Evolutionary conservation across 2,797 vertebrate species (phyloP), one percentile per base, ranked within the genome.

Genomic region (Phoxinus dragarum): DNA sequence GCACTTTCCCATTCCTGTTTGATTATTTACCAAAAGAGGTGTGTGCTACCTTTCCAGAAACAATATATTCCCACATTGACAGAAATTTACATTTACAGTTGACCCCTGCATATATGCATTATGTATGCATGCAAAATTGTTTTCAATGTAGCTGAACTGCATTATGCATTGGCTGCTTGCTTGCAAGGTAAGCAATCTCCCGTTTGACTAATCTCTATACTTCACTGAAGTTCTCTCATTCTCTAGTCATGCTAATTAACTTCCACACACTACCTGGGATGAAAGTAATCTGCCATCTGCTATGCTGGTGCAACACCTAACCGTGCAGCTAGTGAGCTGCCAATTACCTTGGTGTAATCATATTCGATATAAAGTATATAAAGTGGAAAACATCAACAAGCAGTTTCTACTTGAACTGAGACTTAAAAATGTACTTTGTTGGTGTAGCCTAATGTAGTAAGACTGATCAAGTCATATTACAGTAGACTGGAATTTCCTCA

Each of bases 181-280:
- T 69, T 78, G 83, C 75, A 84, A 84, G 75, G 74, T 78, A 84
- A 84, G 82, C 82, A 69, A 78, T 69, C 34, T 16, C 34, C 44
- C 6, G 5, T 54, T 40, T 64, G 61, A 67, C 54, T 73, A 82
- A 61, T 82, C 80, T 82, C 17, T 34, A 40, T 76, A 67, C 68
- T 59, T 82, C 36, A 21, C 44, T 40, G 31, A 76, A 54, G 72
- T 76, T 72, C 27, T 42, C 44, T 47, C 27, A 14, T 64, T 83
- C 81, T 83, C 54, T 40, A 67, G 82, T 84, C 44, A 76, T 75
- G 72, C 82, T 84, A 67, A 76, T 76, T 76, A 76, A 54, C 34
- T 76, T 84, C 31, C 59, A 27, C 44, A 27, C 17, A 4, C 44
- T 27, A 52, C n/a, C 61, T 67, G 36, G 6, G 34, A 76, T 67